Conservation (phyloP, 2,797 vertebrate genomes). For the Coranthus polyacanthus region DNA sequence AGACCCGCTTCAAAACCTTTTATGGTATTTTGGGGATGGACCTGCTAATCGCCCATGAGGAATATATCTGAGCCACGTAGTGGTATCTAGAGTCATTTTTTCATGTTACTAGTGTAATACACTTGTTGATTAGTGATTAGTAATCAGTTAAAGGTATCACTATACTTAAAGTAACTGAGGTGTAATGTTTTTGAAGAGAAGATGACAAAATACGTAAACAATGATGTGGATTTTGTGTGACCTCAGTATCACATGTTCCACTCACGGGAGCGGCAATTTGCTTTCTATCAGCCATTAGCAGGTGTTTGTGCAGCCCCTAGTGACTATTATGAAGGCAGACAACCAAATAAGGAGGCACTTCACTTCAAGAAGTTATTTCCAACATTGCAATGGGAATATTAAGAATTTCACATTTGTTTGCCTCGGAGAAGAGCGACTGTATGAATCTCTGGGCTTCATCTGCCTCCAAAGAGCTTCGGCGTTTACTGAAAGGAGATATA, state of each 20-base stretch:
- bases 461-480: background rate
- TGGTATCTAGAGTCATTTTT: background rate
- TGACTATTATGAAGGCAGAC: conserved; percentile 46
- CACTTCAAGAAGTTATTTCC: conserved; percentile 64
- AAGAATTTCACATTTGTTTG: conserved; percentile 49
- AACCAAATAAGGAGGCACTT: conserved; percentile 69
- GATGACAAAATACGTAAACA: conserved; percentile 12
- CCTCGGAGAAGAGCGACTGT: conserved; percentile 2
- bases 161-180: conserved; percentile 1
- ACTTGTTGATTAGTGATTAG: background rate
- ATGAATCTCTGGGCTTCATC: conserved; percentile 4
- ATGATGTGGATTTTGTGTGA: conserved; percentile 34
- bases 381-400: conserved; percentile 46
- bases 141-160: background rate
- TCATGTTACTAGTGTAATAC: conserved; percentile 8
- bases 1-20: conserved; percentile 58
- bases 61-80: conserved; percentile 41
- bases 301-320: conserved; percentile 61
- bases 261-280: conserved; percentile 53
- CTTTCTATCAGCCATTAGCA: conserved; percentile 58
- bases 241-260: conserved; percentile 47
- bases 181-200: background rate
- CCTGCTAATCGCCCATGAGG: conserved; percentile 40
- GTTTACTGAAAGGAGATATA: conserved; percentile 1
- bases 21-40: conserved; percentile 58